Evolutionary conservation across 2,888 invertebrate species (phyloP).

Genomic region (Sclerodermus sp.): DNA sequence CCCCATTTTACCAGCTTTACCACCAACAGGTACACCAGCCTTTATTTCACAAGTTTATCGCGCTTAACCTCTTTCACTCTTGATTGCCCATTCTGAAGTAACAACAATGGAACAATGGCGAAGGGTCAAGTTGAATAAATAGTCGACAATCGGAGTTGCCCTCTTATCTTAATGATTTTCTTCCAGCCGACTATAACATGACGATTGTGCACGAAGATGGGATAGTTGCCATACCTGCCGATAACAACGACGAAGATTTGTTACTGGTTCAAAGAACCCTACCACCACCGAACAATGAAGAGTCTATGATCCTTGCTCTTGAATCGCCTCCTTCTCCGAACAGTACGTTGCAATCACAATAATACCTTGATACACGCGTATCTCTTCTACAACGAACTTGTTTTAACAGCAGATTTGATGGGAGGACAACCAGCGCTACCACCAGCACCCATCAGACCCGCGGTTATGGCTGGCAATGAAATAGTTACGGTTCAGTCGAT

Average conservation of each 20-base stretch:
- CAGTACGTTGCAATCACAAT: constrained; percentile 37
- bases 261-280: constrained; percentile 44
- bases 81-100: too few relatives aligned
- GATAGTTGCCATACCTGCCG: constrained; percentile 44
- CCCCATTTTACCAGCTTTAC: constrained; percentile 42
- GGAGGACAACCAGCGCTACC: constrained; percentile 47
- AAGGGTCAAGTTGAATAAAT: too few relatives aligned
- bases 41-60: too few relatives aligned
- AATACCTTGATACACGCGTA: too few relatives aligned
- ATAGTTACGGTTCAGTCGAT: constrained; percentile 46
- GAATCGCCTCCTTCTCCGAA: constrained; percentile 42
- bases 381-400: too few relatives aligned
- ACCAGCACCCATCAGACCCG: constrained; percentile 48
- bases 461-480: constrained; percentile 57
- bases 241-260: constrained; percentile 39
- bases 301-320: constrained; percentile 44
- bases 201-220: constrained; percentile 48
- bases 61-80: too few relatives aligned
- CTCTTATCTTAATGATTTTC: constrained; percentile 19
- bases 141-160: not conserved
- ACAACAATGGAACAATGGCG: too few relatives aligned
- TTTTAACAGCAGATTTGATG: constrained; percentile 18
- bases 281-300: constrained; percentile 42
- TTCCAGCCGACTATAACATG: constrained; percentile 43
- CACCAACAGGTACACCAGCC: constrained; percentile 34